Percentiles rank a stretch among this genome's conserved stretches.
These are phyloP conservation scores for Cephalopachus bancanus DNA, from an alignment of 2,797 vertebrate genomes.

Conservation along the genomic window DNA sequence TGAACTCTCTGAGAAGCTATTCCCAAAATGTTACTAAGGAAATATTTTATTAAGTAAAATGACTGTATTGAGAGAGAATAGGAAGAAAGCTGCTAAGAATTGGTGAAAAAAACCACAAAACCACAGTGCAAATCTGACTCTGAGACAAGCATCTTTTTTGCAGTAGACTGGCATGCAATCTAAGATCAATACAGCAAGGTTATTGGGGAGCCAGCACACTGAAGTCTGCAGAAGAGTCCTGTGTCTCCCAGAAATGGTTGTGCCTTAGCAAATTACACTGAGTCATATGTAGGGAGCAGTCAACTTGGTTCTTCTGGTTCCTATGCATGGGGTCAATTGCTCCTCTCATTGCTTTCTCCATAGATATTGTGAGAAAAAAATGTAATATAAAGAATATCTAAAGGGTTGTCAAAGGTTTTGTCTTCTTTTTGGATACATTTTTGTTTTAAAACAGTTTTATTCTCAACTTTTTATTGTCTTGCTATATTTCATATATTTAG, in stretches of 20 bases:
- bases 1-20: neutral
- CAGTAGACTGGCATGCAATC: accelerated
- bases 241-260: neutral
- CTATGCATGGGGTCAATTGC: neutral
- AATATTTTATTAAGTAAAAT: neutral
- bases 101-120: neutral
- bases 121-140: neutral
- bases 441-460: neutral
- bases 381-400: neutral
- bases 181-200: accelerated
- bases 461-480: neutral
- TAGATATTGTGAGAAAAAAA: neutral
- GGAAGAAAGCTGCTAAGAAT: too few species aligned
- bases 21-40: neutral
- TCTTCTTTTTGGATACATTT: neutral
- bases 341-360: neutral
- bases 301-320: neutral
- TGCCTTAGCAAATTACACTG: neutral
- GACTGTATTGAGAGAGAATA: neutral
- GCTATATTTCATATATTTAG: neutral
- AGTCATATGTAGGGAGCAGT: neutral
- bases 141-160: neutral
- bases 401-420: neutral
- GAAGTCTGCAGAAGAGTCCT: too few species aligned
- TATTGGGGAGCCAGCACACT: accelerated